These are phyloP conservation scores for Entomobrya proxima DNA, from an alignment of 2,888 invertebrate genomes.

Conservation along the genomic window DNA sequence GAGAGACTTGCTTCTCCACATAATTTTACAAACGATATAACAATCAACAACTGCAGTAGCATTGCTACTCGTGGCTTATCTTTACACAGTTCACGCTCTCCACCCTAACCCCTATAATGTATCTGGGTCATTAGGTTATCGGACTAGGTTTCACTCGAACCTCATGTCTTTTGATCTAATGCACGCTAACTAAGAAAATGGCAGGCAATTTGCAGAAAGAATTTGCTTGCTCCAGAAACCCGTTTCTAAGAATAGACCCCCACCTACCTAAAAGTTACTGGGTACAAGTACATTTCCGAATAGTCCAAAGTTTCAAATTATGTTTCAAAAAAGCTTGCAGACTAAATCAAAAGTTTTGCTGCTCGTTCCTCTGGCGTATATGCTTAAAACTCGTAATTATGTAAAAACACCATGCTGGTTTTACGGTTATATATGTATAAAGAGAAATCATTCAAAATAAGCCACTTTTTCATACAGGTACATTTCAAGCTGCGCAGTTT, in stretches of 20 bases:
- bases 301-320: too few species aligned
- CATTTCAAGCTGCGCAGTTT: background rate
- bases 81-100: background rate
- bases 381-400: too few species aligned
- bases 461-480: background rate
- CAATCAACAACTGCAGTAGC: background rate
- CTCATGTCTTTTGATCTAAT: background rate
- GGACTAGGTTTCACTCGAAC: background rate
- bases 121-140: constrained; percentile 44
- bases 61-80: background rate
- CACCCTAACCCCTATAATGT: background rate
- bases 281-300: too few species aligned
- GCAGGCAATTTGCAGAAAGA: background rate
- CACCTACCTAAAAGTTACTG: too few species aligned
- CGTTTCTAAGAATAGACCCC: too few species aligned
- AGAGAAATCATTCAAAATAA: background rate
- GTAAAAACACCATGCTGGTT: too few species aligned
- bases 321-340: too few species aligned
- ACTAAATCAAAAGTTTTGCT: too few species aligned
- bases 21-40: constrained; percentile 16
- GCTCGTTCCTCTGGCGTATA: too few species aligned
- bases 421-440: too few species aligned
- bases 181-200: background rate
- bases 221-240: too few species aligned
- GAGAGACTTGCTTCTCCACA: constrained; percentile 20